Evolutionary conservation across 92 coral and sea anemone genomes (phyloP), one percentile per base, ranked within the genome.

Genomic region (Zoanthus sociatus): DNA sequence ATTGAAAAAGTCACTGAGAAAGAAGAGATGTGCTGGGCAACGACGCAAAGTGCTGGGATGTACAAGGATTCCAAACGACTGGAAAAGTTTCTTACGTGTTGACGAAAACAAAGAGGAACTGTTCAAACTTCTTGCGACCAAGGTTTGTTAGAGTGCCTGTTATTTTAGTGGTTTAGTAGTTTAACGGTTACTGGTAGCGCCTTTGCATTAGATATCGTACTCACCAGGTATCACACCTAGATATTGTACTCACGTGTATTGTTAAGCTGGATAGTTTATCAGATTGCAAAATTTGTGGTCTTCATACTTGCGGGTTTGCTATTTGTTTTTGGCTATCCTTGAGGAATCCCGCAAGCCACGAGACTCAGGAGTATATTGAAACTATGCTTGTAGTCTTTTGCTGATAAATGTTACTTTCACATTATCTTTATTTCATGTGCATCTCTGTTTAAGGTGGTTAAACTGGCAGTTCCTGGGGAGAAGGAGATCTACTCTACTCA

Each of bases 1-100:
- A 76, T 68, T 92, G 77, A 92, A 90, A 89, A 90, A 71, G 78
- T 86, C 95, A 54, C 71, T 69, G 76, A 78, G 91, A 78, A 91
- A 92, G 83, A 92, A 90, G 86, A 73, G 93, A 92, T 91, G 95
- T 55, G 21, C 77, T 55, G 95, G 93, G 73, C 95, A 92, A 87
- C 91, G 91, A 31, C 87, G 91, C 69, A 92, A 90, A 90, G 89
- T 90, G 61, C 83, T 92, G 67, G 79, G 64, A 60, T 71, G 78
- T 10, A 82, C 91, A 63, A 53, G 88, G 86, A 90, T 87, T 55
- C 91, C 93, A 44, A 60, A 71, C 17, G 95, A 92, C 87, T 92
- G 93, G 93, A 86, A 90, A 87, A 83, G 66, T 14, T 58, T 58
- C n/a, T 16, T 58, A 17, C 11, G 66, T 9, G 71, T 67, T 9